Percentiles rank a stretch among this genome's conserved stretches.
phyloP scores from a whole-genome alignment of 1,140 invertebrate species.

The Camponotus vicinus region DNA sequence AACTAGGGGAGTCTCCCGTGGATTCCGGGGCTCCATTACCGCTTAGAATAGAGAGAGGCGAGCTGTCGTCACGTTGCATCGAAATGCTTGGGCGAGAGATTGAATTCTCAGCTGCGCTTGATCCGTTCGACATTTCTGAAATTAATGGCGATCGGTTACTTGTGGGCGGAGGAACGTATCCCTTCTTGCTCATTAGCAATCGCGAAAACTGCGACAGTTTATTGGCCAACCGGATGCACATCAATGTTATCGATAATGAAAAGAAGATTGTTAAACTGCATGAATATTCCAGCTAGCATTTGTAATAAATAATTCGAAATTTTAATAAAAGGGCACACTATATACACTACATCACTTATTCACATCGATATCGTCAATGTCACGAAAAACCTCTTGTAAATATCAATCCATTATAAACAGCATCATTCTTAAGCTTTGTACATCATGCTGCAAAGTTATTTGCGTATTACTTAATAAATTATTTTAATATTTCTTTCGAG shows the following conservation, averaged over 20 bases:
- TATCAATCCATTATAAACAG: background rate
- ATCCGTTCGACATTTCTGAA: constrained; percentile 34
- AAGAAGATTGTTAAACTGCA: background rate
- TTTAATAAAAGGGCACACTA: background rate
- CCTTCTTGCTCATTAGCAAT: constrained; percentile 33
- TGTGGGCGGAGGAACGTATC: background rate
- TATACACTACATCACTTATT: background rate
- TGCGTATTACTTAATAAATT: background rate
- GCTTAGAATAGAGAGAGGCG: constrained; percentile 70
- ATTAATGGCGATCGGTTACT: constrained; percentile 34
- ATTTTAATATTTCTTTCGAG: background rate
- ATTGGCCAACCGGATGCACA: background rate
- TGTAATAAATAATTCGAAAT: background rate
- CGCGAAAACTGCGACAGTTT: background rate
- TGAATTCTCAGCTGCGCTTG: constrained; percentile 64
- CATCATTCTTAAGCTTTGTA: background rate
- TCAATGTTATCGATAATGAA: background rate
- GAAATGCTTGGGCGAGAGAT: constrained; percentile 62
- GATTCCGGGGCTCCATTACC: constrained; percentile 77
- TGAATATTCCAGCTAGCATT: background rate
- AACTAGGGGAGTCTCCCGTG: constrained; percentile 83
- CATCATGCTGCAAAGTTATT: background rate
- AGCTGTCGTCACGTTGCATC: constrained; percentile 70
- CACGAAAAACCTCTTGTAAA: background rate
- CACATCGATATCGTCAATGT: constrained; percentile 36